These are phyloP conservation scores for Aphaenogaster floridana DNA, from an alignment of 1,140 invertebrate genomes.

Conservation along the genomic window DNA sequence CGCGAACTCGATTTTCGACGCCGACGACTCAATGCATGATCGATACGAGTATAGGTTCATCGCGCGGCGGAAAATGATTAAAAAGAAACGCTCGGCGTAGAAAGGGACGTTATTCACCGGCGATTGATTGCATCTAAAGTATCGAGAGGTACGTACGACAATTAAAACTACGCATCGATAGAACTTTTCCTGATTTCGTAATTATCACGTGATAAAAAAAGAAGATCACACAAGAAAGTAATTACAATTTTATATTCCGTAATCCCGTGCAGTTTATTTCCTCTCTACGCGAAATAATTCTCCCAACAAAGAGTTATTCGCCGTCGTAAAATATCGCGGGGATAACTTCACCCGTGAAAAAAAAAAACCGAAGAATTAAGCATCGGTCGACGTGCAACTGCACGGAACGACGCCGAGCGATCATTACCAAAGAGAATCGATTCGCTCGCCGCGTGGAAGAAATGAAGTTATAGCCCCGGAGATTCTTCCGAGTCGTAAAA, in stretches of 20 bases:
- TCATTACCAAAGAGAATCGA: conserved; percentile 63
- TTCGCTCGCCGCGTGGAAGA: conserved; percentile 35
- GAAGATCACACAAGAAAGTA: background rate
- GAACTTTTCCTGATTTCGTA: background rate
- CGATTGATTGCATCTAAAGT: conserved; percentile 1
- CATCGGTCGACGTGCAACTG: conserved; percentile 7
- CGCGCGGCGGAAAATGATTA: conserved; percentile 32
- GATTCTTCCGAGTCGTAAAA: conserved; percentile 58
- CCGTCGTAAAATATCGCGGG: background rate
- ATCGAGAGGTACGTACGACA: background rate
- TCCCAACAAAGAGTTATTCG: background rate
- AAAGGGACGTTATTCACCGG: background rate
- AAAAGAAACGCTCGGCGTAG: conserved; percentile 37
- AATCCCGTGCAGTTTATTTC: background rate
- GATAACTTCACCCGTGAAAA: background rate
- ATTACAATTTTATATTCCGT: background rate
- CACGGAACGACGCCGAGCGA: conserved; percentile 15
- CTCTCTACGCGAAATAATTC: background rate
- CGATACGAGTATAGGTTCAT: conserved; percentile 42
- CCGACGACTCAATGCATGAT: conserved; percentile 73
- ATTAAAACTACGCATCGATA: background rate
- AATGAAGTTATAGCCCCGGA: conserved; percentile 58
- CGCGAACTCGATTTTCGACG: conserved; percentile 71
- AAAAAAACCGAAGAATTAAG: conserved; percentile 7
- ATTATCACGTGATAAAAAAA: background rate